A percentile compares a stretch with the other conserved stretches of the same genome.
phyloP scores from a whole-genome alignment of 2,888 invertebrate species.

The Acleris sparsana region DNA sequence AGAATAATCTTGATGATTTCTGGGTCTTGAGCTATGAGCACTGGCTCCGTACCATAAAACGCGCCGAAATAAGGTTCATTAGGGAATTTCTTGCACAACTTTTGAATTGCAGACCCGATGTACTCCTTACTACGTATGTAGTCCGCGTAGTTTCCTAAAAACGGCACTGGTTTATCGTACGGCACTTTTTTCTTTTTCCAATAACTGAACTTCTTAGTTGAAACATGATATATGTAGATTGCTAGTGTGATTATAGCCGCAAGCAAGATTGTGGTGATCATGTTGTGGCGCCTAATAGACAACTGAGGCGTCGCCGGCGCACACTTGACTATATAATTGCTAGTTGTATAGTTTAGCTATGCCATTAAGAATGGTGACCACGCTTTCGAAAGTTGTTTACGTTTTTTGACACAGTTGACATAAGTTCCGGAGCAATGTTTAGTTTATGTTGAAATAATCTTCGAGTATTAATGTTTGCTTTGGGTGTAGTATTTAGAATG shows the following conservation, averaged over 20 bases:
- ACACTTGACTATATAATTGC: not conserved
- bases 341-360: not conserved
- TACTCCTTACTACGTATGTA: constrained; percentile 43
- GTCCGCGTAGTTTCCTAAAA: constrained; percentile 57
- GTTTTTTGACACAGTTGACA: not conserved
- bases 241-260: constrained; percentile 1
- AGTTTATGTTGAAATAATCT: no score
- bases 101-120: constrained; percentile 40
- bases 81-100: constrained; percentile 45
- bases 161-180: constrained; percentile 47
- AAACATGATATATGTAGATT: constrained; percentile 13
- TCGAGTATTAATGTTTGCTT: no score
- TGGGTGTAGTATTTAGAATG: no score
- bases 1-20: constrained; percentile 47
- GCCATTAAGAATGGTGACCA: constrained; percentile 9
- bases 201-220: constrained; percentile 42
- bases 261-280: constrained; percentile 21
- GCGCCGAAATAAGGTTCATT: constrained; percentile 39
- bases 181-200: constrained; percentile 55
- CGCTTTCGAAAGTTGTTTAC: constrained; percentile 17
- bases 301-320: not conserved
- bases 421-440: not conserved
- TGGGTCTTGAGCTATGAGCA: constrained; percentile 41
- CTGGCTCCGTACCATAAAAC: constrained; percentile 37
- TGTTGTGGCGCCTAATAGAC: constrained; percentile 1